These are phyloP conservation scores for Puma concolor DNA, from an alignment of 2,113 vertebrate species.

Conservation along the genomic window DNA sequence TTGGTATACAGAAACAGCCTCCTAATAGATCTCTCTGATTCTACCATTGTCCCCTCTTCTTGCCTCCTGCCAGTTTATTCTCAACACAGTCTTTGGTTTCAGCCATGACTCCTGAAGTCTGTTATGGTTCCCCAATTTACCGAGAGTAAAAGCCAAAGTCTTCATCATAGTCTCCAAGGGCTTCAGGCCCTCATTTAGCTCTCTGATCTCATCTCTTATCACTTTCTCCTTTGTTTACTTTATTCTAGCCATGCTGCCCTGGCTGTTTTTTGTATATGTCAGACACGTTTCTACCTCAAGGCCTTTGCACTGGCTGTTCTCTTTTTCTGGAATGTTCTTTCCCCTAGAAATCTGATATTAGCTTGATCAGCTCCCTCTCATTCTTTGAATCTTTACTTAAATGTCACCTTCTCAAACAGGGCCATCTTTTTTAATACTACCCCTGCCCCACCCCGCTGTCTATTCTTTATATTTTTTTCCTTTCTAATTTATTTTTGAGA, in stretches of 20 bases:
- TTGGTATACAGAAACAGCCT: background rate
- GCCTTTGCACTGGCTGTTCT: background rate
- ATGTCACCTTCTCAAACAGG: background rate
- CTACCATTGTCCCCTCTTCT: background rate
- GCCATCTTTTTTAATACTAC: background rate
- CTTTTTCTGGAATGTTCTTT: background rate
- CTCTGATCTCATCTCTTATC: background rate
- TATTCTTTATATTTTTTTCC: background rate
- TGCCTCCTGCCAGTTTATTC: background rate
- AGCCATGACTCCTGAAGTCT: background rate
- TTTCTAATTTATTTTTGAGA: too few relatives aligned
- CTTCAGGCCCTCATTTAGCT: background rate
- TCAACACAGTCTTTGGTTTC: background rate
- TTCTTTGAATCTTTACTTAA: conserved; percentile 38
- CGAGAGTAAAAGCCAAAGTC: background rate
- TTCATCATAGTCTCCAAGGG: background rate
- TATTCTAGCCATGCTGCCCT: background rate
- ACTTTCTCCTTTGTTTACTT: background rate
- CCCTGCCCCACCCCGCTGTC: background rate
- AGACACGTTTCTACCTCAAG: background rate
- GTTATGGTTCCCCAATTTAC: background rate
- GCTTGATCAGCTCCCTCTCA: background rate
- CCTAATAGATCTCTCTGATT: background rate
- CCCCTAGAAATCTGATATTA: background rate
- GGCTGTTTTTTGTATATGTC: background rate